Evolutionary conservation across 2,888 invertebrate species (phyloP), one percentile per base, ranked within the genome.

Genomic region (Lutraria lutraria): DNA sequence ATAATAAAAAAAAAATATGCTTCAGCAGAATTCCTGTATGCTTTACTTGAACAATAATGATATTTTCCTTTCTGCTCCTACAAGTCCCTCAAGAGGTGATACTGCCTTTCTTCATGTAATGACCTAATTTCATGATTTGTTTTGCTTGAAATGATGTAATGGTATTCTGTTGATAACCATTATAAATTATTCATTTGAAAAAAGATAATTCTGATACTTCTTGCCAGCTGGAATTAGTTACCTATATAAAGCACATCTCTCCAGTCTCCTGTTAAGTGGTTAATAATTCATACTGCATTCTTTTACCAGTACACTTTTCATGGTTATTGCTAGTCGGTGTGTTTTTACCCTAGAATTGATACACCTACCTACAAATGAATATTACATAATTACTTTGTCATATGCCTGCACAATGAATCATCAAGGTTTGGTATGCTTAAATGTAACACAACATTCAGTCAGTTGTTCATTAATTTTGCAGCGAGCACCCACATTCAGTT

Each of bases 401-500:
- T 31, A 31, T 31, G 34, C 34, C 31, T 0, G 15, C 29, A 76
- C 60, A 25, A 21, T 25, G n/a, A 25, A 25, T 10, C n/a, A 4
- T 16, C 25, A 76, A 76, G 76, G 31, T 76, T 6, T 31, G 34
- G 29, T 31, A 76, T 76, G 29, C 31, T 19, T 31, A 16, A 34
- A 76, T 15, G 10, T 76, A 76, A 15, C 76, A 76, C 12, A 16
- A 76, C 34, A 34, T 76, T 34, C 34, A 76, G 76, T 16, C 76
- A 13, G 76, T 31, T 15, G 31, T 31, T 76, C 76, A 76, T 76
- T 76, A 76, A 76, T 76, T 19, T 76, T 76, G 34, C 34, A 76
- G 29, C 19, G 13, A 76, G 76, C 76, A 15, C 76, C 76, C 76
- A 76, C 76, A 76, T 76, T 29, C 76, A 15, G 31, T 76, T 76